These are phyloP conservation scores for Melinaea marsaeus DNA, from an alignment of 2,888 invertebrate species.

Conservation along the genomic window DNA sequence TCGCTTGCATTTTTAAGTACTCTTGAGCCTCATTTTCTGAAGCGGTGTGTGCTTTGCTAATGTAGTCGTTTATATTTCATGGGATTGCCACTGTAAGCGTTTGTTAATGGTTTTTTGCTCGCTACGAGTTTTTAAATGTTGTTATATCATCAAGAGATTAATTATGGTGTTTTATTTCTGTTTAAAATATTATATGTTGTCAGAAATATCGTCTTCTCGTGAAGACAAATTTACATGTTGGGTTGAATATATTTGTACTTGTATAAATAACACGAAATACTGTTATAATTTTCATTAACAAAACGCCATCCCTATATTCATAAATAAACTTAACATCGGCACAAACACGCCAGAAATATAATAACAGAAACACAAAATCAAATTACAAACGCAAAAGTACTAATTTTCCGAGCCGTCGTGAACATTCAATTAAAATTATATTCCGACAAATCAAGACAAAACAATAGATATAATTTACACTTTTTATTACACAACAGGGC, in stretches of 20 bases:
- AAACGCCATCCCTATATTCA: too few species aligned
- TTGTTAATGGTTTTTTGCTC: too few species aligned
- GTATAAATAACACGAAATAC: too few species aligned
- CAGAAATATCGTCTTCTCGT: too few species aligned
- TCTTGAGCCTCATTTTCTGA: conserved; percentile 28
- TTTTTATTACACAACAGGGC: conserved; percentile 17
- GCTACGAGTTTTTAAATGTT: too few species aligned
- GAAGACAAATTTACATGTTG: too few species aligned
- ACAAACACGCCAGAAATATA: not conserved
- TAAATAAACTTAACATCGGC: too few species aligned
- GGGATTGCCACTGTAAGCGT: not conserved
- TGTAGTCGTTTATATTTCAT: conserved; percentile 20
- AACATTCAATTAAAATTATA: conserved; percentile 1
- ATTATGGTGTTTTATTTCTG: too few species aligned
- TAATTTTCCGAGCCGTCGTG: not conserved
- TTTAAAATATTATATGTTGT: not conserved
- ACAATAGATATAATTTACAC: conserved; percentile 6
- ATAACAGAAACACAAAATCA: not conserved
- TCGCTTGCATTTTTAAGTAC: conserved; percentile 41
- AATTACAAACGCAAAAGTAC: conserved; percentile 1
- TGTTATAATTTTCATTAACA: too few species aligned
- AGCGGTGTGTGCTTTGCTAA: conserved; percentile 27
- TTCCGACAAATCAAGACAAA: not conserved
- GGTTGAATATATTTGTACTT: too few species aligned
- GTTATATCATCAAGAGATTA: not conserved